A percentile compares a stretch with the other conserved stretches of the same genome.
These are phyloP conservation scores for Nesometra sesokonis DNA, from an alignment of 35 echinoderm and acorn worm genomes.

Conservation along the genomic window DNA sequence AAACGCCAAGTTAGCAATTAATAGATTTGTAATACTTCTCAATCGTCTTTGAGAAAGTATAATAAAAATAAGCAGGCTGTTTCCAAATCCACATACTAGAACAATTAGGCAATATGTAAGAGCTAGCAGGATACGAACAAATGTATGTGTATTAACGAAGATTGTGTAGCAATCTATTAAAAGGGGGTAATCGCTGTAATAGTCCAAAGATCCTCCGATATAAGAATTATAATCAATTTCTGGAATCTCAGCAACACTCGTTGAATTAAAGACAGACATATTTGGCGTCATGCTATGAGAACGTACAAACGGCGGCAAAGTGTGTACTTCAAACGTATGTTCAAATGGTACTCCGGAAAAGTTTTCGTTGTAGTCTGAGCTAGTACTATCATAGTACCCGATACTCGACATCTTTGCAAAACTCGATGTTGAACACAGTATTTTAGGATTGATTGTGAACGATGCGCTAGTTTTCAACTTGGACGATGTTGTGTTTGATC, in stretches of 20 bases:
- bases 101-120: slow-evolving; percentile 60
- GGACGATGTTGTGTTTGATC: not conserved
- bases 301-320: not conserved
- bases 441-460: not conserved
- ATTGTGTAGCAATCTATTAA: not conserved
- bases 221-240: not conserved
- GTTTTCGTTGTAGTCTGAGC: not conserved
- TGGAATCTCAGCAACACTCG: not conserved
- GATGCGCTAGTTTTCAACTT: not conserved
- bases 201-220: not conserved
- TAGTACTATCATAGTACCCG: no score
- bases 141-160: not conserved
- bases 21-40: slow-evolving; percentile 75
- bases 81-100: slow-evolving; percentile 64
- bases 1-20: slow-evolving; percentile 78
- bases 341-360: not conserved
- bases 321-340: not conserved
- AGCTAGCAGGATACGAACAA: slow-evolving; percentile 26
- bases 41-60: slow-evolving; percentile 60
- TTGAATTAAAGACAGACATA: not conserved
- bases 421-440: not conserved
- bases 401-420: no score
- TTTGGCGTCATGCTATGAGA: not conserved
- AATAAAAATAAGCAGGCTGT: slow-evolving; percentile 59
- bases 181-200: not conserved